Evolutionary conservation across 1,140 invertebrate genomes (phyloP).

Genomic region (Centruroides vittatus): DNA sequence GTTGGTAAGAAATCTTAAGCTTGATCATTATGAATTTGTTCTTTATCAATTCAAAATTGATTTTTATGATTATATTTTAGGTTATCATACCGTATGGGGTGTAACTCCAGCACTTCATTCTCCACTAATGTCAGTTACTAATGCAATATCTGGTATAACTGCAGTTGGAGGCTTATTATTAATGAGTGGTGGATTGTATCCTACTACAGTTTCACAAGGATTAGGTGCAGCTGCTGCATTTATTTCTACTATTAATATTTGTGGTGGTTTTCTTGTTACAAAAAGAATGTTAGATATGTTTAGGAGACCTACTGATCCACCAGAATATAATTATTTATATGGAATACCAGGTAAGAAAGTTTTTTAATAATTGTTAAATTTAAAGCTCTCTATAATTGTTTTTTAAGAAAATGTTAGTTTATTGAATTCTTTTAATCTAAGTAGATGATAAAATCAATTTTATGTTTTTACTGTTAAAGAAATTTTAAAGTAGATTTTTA

Average conservation of each 20-base stretch:
- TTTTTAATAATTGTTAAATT: too few relatives aligned
- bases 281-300: slow-evolving; percentile 90
- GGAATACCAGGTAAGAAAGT: slow-evolving; percentile 44
- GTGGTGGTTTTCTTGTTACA: slow-evolving; percentile 78
- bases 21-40: background rate
- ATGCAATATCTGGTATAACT: slow-evolving; percentile 81
- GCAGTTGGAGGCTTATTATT: slow-evolving; percentile 71
- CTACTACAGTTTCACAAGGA: slow-evolving; percentile 48
- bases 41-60: background rate
- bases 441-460: too few relatives aligned
- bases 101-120: slow-evolving; percentile 80
- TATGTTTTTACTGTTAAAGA: too few relatives aligned
- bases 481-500: too few relatives aligned
- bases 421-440: too few relatives aligned
- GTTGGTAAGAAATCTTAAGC: slow-evolving; percentile 40
- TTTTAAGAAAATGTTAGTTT: too few relatives aligned
- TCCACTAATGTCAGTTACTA: slow-evolving; percentile 84
- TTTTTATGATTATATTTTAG: slow-evolving; percentile 21
- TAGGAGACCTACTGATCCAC: slow-evolving; percentile 61
- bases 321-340: slow-evolving; percentile 72
- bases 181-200: slow-evolving; percentile 60
- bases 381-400: too few relatives aligned
- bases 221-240: slow-evolving; percentile 66
- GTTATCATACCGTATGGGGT: slow-evolving; percentile 82
- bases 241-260: slow-evolving; percentile 80